Evolutionary conservation across 2,797 vertebrate genomes (phyloP).

Genomic region (Trichosurus vulpecula): DNA sequence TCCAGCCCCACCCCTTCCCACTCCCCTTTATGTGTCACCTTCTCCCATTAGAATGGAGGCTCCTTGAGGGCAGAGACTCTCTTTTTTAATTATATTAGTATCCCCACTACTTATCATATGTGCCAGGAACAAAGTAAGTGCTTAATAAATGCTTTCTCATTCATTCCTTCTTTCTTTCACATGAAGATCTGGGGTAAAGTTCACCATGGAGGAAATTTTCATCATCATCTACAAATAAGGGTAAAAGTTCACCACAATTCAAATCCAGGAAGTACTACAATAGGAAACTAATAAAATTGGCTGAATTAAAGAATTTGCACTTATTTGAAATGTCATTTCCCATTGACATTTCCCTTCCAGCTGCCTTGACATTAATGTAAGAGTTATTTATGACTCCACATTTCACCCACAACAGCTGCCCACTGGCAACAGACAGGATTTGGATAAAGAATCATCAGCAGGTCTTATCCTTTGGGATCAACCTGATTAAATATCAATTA

Average conservation of each 20-base stretch:
- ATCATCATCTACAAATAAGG: conserved; percentile 35
- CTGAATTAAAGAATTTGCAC: conserved; percentile 59
- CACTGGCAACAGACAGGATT: conserved; percentile 43
- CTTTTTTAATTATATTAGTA: background rate
- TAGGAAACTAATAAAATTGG: conserved; percentile 56
- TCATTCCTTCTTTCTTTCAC: background rate
- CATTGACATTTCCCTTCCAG: conserved; percentile 65
- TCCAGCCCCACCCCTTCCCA: background rate
- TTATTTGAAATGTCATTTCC: conserved; percentile 74
- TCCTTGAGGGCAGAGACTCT: background rate
- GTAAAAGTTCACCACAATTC: conserved; percentile 39
- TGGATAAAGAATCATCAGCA: background rate
- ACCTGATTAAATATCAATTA: background rate
- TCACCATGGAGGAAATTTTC: conserved; percentile 29
- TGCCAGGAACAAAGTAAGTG: background rate
- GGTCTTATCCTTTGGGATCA: background rate
- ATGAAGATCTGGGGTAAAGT: background rate
- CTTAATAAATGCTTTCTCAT: background rate
- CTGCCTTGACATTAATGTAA: conserved; percentile 50
- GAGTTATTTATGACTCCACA: conserved; percentile 69
- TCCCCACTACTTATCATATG: background rate
- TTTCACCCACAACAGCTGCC: conserved; percentile 60
- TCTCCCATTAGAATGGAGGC: background rate
- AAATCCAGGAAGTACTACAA: conserved; percentile 59
- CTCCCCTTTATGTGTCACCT: background rate